Evolutionary conservation across 2,888 invertebrate genomes (phyloP), one percentile per base, ranked within the genome.

Genomic region (Metopia argyrocephala): DNA sequence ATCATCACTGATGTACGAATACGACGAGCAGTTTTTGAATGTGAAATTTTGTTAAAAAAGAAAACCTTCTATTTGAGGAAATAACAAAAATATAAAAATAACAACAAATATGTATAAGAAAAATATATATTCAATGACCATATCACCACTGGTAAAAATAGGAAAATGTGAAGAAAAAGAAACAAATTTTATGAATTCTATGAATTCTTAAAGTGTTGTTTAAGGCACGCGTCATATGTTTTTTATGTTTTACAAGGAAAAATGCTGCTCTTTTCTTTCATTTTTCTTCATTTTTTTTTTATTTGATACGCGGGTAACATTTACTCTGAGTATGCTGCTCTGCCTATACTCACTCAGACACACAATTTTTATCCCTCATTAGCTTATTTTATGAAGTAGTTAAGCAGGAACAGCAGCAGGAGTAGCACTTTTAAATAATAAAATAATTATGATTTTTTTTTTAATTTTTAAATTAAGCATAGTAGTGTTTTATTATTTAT

Each of bases 161-260:
- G n/a, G n/a, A n/a, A n/a, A n/a, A n/a, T 12, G 15, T 0, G 38
- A 38, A 38, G 9, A 74, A 15, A 38, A 46, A 23, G 18, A 38
- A 45, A 61, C 31, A 38, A 68, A 48, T 25, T 61, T 15, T 15
- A 18, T 20, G 23, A 66, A 62, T 79, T 79, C 79, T 54, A 27
- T 68, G 71, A 71, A 79, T 69, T 74, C n/a, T n/a, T n/a, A 38
- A 38, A 12, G 38, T 0, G 15, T 5, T 68, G 71, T 79, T 79
- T 48, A 62, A 56, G 79, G 79, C 79, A 79, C 79, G 79, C 79
- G 79, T 79, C 79, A 79, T 79, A 48, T 71, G 66, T 66, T 76
- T 76, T n/a, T 76, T 79, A 71, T 75, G 65, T 66, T 46, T 76
- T 75, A 79, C 57, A 65, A 59, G 70, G 52, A 78, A 78, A 56